A percentile compares a stretch with the other conserved stretches of the same genome.
Evolutionary conservation across 2,113 vertebrate species (phyloP).

Genomic region (Accipiter virgatus): DNA sequence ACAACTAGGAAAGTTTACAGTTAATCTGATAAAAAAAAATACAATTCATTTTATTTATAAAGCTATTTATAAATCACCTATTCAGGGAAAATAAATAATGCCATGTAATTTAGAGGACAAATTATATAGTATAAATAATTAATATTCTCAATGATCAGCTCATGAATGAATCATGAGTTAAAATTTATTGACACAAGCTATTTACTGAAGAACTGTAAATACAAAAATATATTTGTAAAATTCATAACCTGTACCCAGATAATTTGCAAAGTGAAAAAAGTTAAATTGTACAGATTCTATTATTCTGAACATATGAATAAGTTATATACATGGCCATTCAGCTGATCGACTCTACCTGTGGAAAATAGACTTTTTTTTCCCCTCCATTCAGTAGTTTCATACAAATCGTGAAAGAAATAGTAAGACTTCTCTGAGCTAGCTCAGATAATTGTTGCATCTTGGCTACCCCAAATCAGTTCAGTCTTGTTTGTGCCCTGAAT

Average conservation of each 20-base stretch:
- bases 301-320: neutral
- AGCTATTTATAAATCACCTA: neutral
- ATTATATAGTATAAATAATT: neutral
- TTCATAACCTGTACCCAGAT: neutral
- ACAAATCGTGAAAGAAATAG: neutral
- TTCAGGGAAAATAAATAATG: neutral
- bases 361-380: neutral
- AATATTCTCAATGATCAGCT: slow-evolving; percentile 2
- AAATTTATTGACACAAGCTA: neutral
- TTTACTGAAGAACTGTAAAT: neutral
- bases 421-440: neutral
- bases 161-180: neutral
- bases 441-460: neutral
- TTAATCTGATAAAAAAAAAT: neutral
- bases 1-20: neutral
- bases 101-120: neutral
- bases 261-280: neutral
- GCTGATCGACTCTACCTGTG: neutral
- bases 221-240: neutral
- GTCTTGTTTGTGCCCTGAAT: neutral
- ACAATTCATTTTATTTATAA: neutral
- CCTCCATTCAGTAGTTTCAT: neutral
- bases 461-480: neutral
- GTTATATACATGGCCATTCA: neutral
- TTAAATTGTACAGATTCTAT: neutral